A percentile compares a stretch with the other conserved stretches of the same genome.
These are phyloP conservation scores for Pelodytes ibericus DNA, from an alignment of 2,797 vertebrate species.

Conservation along the genomic window DNA sequence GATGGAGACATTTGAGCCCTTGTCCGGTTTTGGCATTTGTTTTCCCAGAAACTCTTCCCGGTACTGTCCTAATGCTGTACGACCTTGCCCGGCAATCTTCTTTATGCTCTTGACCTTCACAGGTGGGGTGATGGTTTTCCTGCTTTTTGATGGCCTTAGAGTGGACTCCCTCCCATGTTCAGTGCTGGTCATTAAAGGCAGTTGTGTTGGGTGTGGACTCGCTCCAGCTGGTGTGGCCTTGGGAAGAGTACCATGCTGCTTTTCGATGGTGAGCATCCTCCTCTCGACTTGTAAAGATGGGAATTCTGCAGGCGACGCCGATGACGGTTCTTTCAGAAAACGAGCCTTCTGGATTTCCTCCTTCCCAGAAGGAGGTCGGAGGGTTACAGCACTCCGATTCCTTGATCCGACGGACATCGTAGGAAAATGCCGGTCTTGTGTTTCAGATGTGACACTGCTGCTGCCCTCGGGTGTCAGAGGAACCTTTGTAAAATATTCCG, in stretches of 20 bases:
- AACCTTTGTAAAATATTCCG: slow-evolving; percentile 12
- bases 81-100: neutral
- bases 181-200: slow-evolving; percentile 17
- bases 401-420: neutral
- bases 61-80: neutral
- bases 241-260: neutral
- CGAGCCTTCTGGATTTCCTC: neutral
- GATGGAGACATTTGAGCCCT: neutral
- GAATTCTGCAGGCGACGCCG: neutral
- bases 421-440: neutral
- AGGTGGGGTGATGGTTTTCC: slow-evolving; percentile 3
- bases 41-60: neutral
- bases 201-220: slow-evolving; percentile 1
- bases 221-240: neutral
- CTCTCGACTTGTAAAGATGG: neutral
- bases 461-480: slow-evolving; percentile 4
- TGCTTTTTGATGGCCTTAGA: slow-evolving; percentile 5
- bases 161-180: slow-evolving; percentile 13
- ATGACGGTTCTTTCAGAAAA: neutral
- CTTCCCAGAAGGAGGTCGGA: neutral
- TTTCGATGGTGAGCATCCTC: neutral
- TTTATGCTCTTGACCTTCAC: slow-evolving; percentile 21
- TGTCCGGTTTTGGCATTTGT: neutral
- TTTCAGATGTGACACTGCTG: slow-evolving; percentile 6
- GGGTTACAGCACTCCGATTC: slow-evolving; percentile 3